A percentile compares a stretch with the other conserved stretches of the same genome.
These are phyloP conservation scores for Ctena decussata DNA, from an alignment of 2,888 invertebrate genomes.

Conservation along the genomic window DNA sequence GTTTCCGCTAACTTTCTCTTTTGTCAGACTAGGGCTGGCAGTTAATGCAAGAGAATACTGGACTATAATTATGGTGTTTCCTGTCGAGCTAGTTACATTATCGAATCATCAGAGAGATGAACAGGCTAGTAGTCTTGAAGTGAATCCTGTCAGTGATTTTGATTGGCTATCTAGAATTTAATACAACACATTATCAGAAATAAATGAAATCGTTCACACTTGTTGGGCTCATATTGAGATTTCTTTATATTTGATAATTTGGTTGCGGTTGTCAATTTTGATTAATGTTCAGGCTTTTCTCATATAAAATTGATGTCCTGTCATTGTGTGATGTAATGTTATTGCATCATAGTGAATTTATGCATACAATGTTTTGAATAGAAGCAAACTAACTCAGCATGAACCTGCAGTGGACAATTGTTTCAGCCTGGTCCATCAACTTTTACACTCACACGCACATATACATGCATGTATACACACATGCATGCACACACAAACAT, in stretches of 20 bases:
- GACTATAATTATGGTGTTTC: neutral
- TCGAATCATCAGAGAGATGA: neutral
- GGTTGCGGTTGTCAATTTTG: neutral
- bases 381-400: too few species aligned
- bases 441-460: too few species aligned
- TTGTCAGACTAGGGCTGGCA: too few species aligned
- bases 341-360: neutral
- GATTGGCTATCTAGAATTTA: neutral
- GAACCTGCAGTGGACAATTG: too few species aligned
- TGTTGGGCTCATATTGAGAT: neutral
- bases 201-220: conserved; percentile 4
- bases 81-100: neutral
- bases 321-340: neutral
- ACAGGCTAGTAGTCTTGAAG: neutral
- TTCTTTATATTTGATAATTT: conserved; percentile 1
- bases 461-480: too few species aligned
- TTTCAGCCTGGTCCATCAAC: too few species aligned
- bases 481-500: too few species aligned
- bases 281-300: neutral
- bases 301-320: neutral
- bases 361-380: too few species aligned
- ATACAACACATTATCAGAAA: conserved; percentile 2
- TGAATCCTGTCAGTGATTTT: neutral
- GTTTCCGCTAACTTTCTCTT: too few species aligned
- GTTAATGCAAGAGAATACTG: too few species aligned